A percentile compares a stretch with the other conserved stretches of the same genome.
These are phyloP conservation scores for Dasysyrphus albostriatus DNA, from an alignment of 2,888 invertebrate genomes.

Conservation along the genomic window DNA sequence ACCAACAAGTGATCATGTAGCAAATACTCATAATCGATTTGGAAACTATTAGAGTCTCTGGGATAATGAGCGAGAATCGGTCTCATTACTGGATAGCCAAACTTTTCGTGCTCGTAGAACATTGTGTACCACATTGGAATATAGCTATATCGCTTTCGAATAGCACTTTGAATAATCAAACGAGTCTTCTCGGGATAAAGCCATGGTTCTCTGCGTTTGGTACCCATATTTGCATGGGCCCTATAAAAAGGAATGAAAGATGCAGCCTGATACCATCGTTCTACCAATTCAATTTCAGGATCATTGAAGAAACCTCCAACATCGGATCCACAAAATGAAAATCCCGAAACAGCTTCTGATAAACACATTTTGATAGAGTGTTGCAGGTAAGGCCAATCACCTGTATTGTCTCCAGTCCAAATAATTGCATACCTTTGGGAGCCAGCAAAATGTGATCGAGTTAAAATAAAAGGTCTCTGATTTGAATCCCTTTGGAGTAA, in stretches of 20 bases:
- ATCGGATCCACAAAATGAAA: conserved; percentile 97
- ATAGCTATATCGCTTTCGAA: conserved; percentile 93
- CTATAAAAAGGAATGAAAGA: conserved; percentile 98
- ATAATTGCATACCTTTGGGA: conserved; percentile 95
- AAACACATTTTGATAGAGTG: conserved; percentile 96
- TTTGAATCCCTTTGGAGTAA: conserved; percentile 86
- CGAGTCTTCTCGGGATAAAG: conserved; percentile 91
- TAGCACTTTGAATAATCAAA: conserved; percentile 89
- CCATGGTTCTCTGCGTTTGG: conserved; percentile 98
- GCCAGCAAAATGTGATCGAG: conserved; percentile 95
- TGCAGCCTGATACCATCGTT: conserved; percentile 98
- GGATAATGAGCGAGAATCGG: conserved; percentile 97
- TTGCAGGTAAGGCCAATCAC: conserved; percentile 96
- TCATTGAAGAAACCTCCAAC: conserved; percentile 99
- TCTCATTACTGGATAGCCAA: conserved; percentile 94
- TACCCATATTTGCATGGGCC: conserved; percentile 98
- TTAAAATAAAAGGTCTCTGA: conserved; percentile 95
- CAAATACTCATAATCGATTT: conserved; percentile 93
- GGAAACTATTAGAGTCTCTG: conserved; percentile 89
- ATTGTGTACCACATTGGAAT: conserved; percentile 92
- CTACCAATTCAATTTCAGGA: conserved; percentile 95
- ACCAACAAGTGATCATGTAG: conserved; percentile 93
- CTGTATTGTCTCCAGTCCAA: conserved; percentile 99
- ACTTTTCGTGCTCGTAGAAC: conserved; percentile 94
- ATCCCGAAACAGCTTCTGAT: conserved; percentile 92